Conservation (phyloP, 2,888 invertebrate species). For the Drepana falcataria region DNA sequence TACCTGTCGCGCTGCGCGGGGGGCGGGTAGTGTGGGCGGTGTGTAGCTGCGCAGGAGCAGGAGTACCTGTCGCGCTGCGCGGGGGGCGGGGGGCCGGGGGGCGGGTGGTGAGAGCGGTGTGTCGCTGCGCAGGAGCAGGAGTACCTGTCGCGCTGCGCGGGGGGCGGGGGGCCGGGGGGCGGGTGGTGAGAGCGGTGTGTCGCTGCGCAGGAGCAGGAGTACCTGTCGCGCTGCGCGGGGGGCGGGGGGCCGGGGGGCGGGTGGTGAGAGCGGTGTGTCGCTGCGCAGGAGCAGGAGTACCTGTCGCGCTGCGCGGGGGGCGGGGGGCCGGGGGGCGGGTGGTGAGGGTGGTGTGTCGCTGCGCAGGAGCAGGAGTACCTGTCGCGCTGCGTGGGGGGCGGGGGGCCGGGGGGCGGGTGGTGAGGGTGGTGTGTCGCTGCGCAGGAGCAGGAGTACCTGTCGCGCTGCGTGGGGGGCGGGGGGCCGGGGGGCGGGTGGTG, state of each 20-base stretch:
- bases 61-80: constrained; percentile 90
- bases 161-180: no score
- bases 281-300: constrained; percentile 73
- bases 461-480: constrained; percentile 83
- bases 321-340: no score
- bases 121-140: constrained; percentile 91
- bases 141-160: constrained; percentile 90
- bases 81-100: constrained; percentile 51
- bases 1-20: no score
- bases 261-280: constrained; percentile 74
- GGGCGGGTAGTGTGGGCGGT: no score
- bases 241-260: no score
- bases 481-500: neutral
- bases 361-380: no score
- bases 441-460: constrained; percentile 64
- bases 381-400: no score
- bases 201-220: constrained; percentile 89
- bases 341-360: constrained; percentile 18
- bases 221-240: constrained; percentile 93
- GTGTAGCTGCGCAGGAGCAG: constrained; percentile 80
- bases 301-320: constrained; percentile 78
- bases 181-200: no score
- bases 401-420: constrained; percentile 39
- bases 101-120: neutral
- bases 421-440: no score